A percentile compares a stretch with the other conserved stretches of the same genome.
These are phyloP conservation scores for Willowsia nigromaculata DNA, from an alignment of 2,888 invertebrate genomes.

Conservation along the genomic window DNA sequence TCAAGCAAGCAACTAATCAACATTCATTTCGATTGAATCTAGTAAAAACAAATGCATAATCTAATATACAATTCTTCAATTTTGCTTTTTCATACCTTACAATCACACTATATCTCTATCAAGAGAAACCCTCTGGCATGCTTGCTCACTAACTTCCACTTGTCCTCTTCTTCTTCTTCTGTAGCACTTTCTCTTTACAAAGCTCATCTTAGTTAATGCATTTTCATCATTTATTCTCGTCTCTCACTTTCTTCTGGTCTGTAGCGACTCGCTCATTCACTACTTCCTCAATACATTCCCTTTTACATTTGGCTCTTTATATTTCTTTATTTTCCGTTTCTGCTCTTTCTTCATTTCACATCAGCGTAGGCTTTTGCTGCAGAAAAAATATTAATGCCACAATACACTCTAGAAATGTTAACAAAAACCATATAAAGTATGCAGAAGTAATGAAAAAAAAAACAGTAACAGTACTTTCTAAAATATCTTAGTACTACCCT, in stretches of 20 bases:
- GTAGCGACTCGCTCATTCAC: not conserved
- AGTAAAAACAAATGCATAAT: not conserved
- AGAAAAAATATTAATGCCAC: constrained; percentile 17
- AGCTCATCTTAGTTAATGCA: not conserved
- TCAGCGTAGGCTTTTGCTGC: not conserved
- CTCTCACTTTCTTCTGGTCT: not conserved
- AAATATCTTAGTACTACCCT: not conserved
- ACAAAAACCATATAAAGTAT: not conserved
- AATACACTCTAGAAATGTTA: not conserved
- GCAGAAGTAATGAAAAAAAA: not conserved
- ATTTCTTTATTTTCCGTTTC: not conserved
- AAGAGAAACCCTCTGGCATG: not conserved
- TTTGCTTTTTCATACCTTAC: not conserved
- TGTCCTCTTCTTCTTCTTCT: not conserved
- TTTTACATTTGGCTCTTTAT: not conserved
- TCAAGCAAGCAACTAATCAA: constrained; percentile 35
- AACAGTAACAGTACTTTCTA: not conserved
- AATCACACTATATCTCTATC: not conserved
- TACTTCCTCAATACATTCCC: not conserved
- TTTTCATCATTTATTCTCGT: not conserved
- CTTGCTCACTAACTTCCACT: not conserved
- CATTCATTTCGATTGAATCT: constrained; percentile 31
- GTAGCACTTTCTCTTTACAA: constrained; percentile 15
- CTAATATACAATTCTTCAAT: not conserved
- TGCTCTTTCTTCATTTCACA: not conserved